phyloP scores from a whole-genome alignment of 2,113 vertebrate species.

The Gambusia holbrooki region DNA sequence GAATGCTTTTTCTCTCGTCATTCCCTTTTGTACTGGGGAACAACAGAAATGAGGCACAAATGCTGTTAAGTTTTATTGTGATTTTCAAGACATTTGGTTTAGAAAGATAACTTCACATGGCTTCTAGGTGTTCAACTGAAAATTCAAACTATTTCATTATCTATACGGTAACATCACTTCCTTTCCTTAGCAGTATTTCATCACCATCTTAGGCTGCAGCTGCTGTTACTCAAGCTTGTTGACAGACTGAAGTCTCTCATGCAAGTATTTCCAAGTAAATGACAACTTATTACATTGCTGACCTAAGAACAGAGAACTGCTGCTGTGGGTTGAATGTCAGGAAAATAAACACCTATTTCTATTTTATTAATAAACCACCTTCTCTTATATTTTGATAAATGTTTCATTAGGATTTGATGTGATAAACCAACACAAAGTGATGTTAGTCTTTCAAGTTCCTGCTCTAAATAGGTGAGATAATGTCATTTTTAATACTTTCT shows the following conservation, averaged over 20 bases:
- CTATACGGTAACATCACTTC: neutral
- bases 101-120: neutral
- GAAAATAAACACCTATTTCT: neutral
- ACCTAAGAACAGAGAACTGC: too few relatives aligned
- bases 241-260: neutral
- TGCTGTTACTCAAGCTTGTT: neutral
- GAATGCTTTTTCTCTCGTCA: neutral
- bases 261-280: neutral
- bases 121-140: neutral
- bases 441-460: too few relatives aligned
- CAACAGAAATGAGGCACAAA: neutral
- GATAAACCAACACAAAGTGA: too few relatives aligned
- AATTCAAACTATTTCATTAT: neutral
- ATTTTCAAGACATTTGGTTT: neutral
- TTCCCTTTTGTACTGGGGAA: neutral
- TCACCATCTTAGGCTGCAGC: neutral
- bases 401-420: too few relatives aligned
- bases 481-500: too few relatives aligned
- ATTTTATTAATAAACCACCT: too few relatives aligned
- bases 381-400: too few relatives aligned
- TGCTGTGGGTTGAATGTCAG: neutral
- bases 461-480: too few relatives aligned
- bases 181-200: neutral
- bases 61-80: neutral
- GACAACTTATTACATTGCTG: neutral